Conservation (phyloP, 2,888 invertebrate genomes). For the Drosophila siamana region DNA sequence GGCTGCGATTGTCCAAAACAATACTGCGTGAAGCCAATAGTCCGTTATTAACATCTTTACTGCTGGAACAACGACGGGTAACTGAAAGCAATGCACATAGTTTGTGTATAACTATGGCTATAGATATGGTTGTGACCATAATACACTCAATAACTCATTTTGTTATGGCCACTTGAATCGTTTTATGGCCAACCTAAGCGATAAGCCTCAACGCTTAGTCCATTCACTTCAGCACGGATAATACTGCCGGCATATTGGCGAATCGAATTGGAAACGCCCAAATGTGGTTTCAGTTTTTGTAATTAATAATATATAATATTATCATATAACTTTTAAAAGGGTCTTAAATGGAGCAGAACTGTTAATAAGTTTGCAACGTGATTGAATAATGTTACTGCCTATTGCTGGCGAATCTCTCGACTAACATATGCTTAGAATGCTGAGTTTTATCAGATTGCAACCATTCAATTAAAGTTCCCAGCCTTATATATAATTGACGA, state of each 20-base stretch:
- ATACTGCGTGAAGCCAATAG: slow-evolving; percentile 38
- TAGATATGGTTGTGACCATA: slow-evolving; percentile 15
- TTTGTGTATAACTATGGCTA: slow-evolving; percentile 4
- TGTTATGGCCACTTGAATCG: slow-evolving; percentile 49
- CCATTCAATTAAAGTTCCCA: no score
- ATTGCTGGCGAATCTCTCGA: no score
- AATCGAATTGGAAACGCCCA: slow-evolving; percentile 13
- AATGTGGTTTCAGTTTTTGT: background rate
- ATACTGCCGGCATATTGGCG: background rate
- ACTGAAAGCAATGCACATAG: slow-evolving; percentile 40
- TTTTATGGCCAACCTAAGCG: slow-evolving; percentile 48
- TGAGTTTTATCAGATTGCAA: no score
- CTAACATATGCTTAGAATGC: no score
- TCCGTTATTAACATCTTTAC: slow-evolving; percentile 56
- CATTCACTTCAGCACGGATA: background rate
- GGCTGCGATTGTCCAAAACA: slow-evolving; percentile 65
- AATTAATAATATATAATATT: no score
- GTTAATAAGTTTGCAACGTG: no score
- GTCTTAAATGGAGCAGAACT: no score
- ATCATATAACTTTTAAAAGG: no score
- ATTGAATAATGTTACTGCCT: no score
- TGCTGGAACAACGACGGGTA: slow-evolving; percentile 38
- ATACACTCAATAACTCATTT: slow-evolving; percentile 35
- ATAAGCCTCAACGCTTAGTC: slow-evolving; percentile 28
- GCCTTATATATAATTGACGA: no score